Conservation (phyloP, 2,888 invertebrate genomes). For the Baccha elongata region DNA sequence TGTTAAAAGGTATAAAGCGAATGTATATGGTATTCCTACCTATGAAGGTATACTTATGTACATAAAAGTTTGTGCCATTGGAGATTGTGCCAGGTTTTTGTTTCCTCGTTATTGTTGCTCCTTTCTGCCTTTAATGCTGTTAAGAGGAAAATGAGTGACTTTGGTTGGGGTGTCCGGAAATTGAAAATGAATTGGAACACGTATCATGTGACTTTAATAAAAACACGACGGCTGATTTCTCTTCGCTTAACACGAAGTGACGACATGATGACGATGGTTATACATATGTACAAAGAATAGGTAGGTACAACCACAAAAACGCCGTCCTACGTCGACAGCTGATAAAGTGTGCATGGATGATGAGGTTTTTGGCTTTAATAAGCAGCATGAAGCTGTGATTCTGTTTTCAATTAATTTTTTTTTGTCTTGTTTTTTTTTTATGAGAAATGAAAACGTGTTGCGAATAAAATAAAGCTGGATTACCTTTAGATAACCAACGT, state of each 20-base stretch:
- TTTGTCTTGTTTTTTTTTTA: neutral
- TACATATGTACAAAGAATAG: neutral
- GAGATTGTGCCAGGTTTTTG: conserved; percentile 4
- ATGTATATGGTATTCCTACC: neutral
- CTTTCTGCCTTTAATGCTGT: conserved; percentile 8
- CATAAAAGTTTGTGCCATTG: conserved; percentile 5
- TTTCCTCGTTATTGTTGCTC: conserved; percentile 22
- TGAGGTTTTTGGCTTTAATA: conserved; percentile 22
- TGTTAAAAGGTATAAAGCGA: neutral
- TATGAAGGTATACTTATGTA: neutral
- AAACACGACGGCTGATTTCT: conserved; percentile 39
- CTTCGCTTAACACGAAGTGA: conserved; percentile 23
- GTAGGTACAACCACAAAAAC: neutral
- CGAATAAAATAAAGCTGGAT: conserved; percentile 40
- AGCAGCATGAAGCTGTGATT: conserved; percentile 47
- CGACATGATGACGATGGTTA: neutral
- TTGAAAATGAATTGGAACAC: conserved; percentile 71
- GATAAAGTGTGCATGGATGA: conserved; percentile 41
- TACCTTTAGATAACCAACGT: neutral
- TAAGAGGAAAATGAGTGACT: conserved; percentile 25
- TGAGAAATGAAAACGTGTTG: conserved; percentile 38
- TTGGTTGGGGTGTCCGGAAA: conserved; percentile 54
- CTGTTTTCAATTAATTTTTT: conserved; percentile 7
- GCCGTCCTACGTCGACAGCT: neutral
- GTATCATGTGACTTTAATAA: conserved; percentile 61